Evolutionary conservation across 2,888 invertebrate genomes (phyloP), one percentile per base, ranked within the genome.

Genomic region (Sisyra terminalis): DNA sequence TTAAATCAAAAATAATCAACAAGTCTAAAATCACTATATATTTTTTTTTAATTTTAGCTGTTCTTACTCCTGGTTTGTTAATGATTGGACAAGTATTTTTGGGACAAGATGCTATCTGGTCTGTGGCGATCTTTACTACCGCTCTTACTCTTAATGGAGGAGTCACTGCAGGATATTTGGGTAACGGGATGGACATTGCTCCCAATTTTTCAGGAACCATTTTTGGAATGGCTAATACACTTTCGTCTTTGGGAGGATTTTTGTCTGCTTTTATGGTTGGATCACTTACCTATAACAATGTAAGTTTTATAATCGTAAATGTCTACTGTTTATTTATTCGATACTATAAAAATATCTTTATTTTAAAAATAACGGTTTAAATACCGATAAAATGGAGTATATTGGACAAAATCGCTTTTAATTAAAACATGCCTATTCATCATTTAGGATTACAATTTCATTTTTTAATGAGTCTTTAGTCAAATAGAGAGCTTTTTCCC

Each of bases 181-280:
- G 86, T 47, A 88, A 88, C 55, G 86, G 84, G 9, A 65, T 89
- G 16, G 88, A 89, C 53, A 86, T 89, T 51, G 87, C 88, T 2
- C 88, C 88, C 1, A 86, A 87, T 58, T 89, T 85, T 57, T 84
- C 86, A 44, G 84, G 89, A 1, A 88, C 88, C 2, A 86, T 89
- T 48, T 87, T 88, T 59, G 88, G 88, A 31, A 66, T 89, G 66
- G 86, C 87, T n/a, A 88, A 88, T 55, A 85, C 86, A 0, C 60
- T 87, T 43, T 85, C 86, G 0, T 87, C 87, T 0, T 67, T 84
- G 41, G 84, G 86, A 6, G 88, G 88, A 1, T 86, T 79, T 65
- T 57, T 88, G 1, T 86, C 86, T 7, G 78, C 85, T 0, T 75
- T 75, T 61, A 81, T 87, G 71, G 86, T 87, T 15, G 87, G 83